Evolutionary conservation across 2,113 vertebrate species (phyloP).

Genomic region (Helogale parvula): DNA sequence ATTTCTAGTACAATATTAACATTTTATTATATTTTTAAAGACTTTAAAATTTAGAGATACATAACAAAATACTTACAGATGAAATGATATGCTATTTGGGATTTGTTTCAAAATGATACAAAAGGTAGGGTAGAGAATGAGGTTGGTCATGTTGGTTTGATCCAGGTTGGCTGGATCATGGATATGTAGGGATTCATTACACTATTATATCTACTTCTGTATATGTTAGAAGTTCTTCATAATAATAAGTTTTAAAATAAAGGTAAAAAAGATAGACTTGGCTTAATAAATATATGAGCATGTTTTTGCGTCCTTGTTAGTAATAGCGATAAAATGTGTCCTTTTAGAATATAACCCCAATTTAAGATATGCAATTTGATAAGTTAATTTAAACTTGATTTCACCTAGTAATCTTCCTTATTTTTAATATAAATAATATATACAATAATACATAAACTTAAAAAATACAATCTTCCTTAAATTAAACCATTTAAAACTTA

Average conservation of each 20-base stretch:
- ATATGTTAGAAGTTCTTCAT: not conserved
- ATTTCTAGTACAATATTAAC: not conserved
- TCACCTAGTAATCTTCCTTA: not conserved
- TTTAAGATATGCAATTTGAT: conserved; percentile 5
- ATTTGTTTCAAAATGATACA: not conserved
- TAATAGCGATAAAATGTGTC: not conserved
- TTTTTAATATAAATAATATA: not conserved
- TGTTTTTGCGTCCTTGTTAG: not conserved
- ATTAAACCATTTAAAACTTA: conserved; percentile 4
- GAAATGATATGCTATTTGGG: not conserved
- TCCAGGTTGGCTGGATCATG: not conserved
- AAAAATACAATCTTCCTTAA: not conserved
- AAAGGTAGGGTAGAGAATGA: not conserved
- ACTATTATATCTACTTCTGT: not conserved
- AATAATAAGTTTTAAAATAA: not conserved
- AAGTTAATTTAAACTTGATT: conserved; percentile 14
- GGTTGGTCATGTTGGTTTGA: not conserved
- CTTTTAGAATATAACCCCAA: not conserved
- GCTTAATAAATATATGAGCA: not conserved
- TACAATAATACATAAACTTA: not conserved
- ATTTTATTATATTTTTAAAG: not conserved
- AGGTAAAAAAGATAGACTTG: not conserved
- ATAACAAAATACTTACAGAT: not conserved
- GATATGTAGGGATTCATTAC: not conserved
- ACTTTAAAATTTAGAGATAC: not conserved